Evolutionary conservation across 2,888 invertebrate species (phyloP), one percentile per base, ranked within the genome.

Genomic region (Thelaira solivaga): DNA sequence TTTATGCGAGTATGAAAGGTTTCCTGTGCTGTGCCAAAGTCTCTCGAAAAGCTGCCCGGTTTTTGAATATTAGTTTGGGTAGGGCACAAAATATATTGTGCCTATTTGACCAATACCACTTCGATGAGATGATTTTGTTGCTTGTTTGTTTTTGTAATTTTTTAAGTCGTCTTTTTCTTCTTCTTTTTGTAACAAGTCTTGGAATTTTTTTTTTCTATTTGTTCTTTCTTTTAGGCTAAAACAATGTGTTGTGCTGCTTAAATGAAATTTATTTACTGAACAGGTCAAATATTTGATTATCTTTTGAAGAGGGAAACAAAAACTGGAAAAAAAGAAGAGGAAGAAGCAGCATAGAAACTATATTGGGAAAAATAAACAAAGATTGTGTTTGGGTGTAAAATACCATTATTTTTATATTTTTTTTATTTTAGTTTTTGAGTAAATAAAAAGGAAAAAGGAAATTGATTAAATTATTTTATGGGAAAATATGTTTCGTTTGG

Each of bases 271-370:
- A 85, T 85, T 67, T 86, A 83, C 83, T 81, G 82, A 83, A 83
- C 84, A 85, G 86, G 84, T 86, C 85, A 86, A 85, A 85, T 84
- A 86, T 86, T 86, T 84, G 85, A 86, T 86, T 86, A 86, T 86
- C 85, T 69, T 51, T 41, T 47, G 22, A 31, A 68, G 41, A 59
- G 34, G 16, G 13, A 36, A 55, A 49, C 43, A 16, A 47, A 47
- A n/a, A 16, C n/a, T n/a, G n/a, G n/a, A 64, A 20, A 43, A 39
- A 47, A 22, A 6, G 13, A 64, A 22, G 1, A n/a, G 24, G 18
- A n/a, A n/a, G n/a, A n/a, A n/a, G n/a, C n/a, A n/a, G n/a, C n/a
- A n/a, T n/a, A n/a, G 20, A 18, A 59, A 45, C 8, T 26, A 26
- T 36, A 36, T 55, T 62, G 71, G 55, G 36, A 41, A 62, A 61